These are phyloP conservation scores for Brachionus asplanchnoidis DNA, from an alignment of 1,140 invertebrate genomes.

Conservation along the genomic window DNA sequence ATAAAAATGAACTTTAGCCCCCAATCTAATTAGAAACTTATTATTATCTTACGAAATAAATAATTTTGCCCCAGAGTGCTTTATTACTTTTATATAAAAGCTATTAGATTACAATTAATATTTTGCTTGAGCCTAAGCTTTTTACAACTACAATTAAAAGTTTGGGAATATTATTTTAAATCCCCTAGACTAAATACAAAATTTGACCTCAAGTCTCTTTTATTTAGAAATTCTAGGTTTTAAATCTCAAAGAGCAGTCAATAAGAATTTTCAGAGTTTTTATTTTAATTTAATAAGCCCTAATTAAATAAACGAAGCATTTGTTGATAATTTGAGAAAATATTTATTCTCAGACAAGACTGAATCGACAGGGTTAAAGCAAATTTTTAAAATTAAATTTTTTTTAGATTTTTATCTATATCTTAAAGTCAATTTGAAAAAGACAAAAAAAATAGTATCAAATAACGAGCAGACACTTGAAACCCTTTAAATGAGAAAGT, in stretches of 20 bases:
- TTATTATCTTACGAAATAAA: no score
- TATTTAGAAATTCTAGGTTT: not conserved
- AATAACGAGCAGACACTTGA: not conserved
- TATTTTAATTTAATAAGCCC: no score
- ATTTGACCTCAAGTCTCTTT: not conserved
- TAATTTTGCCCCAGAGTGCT: no score
- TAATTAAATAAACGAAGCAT: no score
- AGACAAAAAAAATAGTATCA: not conserved
- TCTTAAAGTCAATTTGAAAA: not conserved
- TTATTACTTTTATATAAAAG: no score
- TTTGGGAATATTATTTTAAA: not conserved
- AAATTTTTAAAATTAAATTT: no score
- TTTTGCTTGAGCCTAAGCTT: not conserved
- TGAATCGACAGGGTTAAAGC: no score
- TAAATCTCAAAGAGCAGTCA: no score
- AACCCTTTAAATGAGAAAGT: not conserved
- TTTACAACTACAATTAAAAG: not conserved
- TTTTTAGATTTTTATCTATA: not conserved
- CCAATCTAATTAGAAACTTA: no score
- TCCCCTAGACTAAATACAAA: not conserved
- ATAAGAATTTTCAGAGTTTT: no score
- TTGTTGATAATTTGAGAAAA: not conserved
- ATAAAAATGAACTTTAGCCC: no score
- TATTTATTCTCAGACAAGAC: not conserved
- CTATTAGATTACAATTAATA: no score